Evolutionary conservation across 1,140 invertebrate genomes (phyloP), one percentile per base, ranked within the genome.

Genomic region (Heliconius congener): DNA sequence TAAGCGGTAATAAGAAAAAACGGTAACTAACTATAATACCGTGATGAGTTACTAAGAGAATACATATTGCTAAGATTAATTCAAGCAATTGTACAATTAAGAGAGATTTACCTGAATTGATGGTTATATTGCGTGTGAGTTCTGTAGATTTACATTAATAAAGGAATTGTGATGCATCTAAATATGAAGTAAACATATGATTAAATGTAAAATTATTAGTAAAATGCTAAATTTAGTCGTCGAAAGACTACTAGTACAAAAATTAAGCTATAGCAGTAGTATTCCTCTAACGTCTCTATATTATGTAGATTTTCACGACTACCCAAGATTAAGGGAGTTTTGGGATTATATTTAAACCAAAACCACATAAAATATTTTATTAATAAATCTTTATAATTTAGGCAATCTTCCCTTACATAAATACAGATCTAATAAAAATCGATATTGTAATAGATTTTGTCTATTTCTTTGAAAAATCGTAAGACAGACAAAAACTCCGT

Each of bases 121-220:
- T 72, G 70, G 34, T 52, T 76, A 66, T 52, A 57, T 79, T 71
- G 73, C 78, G 73, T 79, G 73, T 74, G 46, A 27, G 78, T 75
- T 75, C 71, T 79, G 60, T 30, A 30, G 11, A 66, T 66, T 66
- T 66, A 66, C 60, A 66, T 66, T 30, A 27, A 30, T 66, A 66
- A 60, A 23, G 11, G 9, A 60, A 23, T 60, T 60, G 8, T 27
- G n/a, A n/a, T 27, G 11, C n/a, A 23, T 60, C 19, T 60, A 27
- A 55, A n/a, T 4, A 55, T 9, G 8, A 60, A 60, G n/a, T 60
- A 60, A 37, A 37, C 0, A 37, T 11, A 11, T 30, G 1, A 60
- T 60, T n/a, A n/a, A n/a, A n/a, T n/a, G n/a, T n/a, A n/a, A n/a
- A n/a, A n/a, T n/a, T n/a, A 8, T 27, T 11, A 1, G 55, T 23